Base-by-base conservation (phyloP, 2,888 invertebrate genomes). In the Dryococelus australis region DNA sequence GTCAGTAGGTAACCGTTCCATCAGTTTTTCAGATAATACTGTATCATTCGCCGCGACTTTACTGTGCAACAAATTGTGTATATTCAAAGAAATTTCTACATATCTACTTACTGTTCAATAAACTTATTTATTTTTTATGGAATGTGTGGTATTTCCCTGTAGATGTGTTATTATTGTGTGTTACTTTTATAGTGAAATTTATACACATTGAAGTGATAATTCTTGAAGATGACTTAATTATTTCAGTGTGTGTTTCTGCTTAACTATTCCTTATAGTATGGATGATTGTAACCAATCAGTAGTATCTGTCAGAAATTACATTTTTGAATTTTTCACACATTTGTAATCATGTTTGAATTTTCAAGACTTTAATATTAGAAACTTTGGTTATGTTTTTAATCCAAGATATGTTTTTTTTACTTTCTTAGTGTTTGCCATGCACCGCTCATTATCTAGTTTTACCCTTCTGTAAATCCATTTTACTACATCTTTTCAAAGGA, bases 1-100 rank as follows among this genome's bases (percentile, higher is more conserved):
- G 86, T 53, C 35, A 35, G 47, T 35, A 86, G 86, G 86, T 86
- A 86, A 86, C 83, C 65, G n/a, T 65, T 65, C 65, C n/a, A 24
- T 65, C 20, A 51, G 20, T 12, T 35, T 35, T 65, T 65, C 65
- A 65, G 20, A 35, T 35, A 35, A 35, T 35, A 35, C 35, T 35
- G 35, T 35, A 35, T 35, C 35, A 35, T 35, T 35, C 35, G 35
- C 35, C 35, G 35, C 35, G 24, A 65, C 65, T 24, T 65, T 65
- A 65, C 16, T 16, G 10, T n/a, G 16, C 10, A 65, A 65, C 65
- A 24, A 65, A 65, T 65, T n/a, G 20, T 20, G 16, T 65, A 65
- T 65, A 65, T 65, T 65, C 0, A 65, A 65, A 65, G n/a, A 65
- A 65, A 65, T 65, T 65, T 10, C n/a, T 65, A 65, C 65, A 65